phyloP scores from a whole-genome alignment of 2,113 vertebrate genomes.

The Coreoperca whiteheadi region DNA sequence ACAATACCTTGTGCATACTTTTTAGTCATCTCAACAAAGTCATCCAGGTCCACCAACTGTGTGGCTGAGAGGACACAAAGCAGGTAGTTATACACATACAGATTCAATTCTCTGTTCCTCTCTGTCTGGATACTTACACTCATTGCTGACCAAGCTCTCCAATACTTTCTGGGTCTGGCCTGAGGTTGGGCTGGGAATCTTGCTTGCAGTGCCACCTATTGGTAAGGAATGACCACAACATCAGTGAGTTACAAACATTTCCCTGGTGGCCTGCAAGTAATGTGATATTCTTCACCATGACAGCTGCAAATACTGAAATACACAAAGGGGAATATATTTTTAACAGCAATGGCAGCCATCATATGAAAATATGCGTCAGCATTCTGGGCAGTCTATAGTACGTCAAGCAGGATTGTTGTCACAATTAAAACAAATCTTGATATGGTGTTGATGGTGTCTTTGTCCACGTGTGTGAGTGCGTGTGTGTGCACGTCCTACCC shows the following conservation, averaged over 20 bases:
- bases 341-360: background rate
- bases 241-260: constrained; percentile 26
- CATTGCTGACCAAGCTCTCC: constrained; percentile 90
- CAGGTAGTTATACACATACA: background rate
- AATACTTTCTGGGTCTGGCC: constrained; percentile 91
- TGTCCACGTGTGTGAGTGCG: background rate
- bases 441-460: constrained; percentile 4
- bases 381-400: background rate
- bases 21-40: constrained; percentile 97
- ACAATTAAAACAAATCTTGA: background rate
- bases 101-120: background rate
- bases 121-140: constrained; percentile 85
- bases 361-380: background rate
- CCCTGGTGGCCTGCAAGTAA: constrained; percentile 28
- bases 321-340: constrained; percentile 36
- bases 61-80: constrained; percentile 80
- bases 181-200: constrained; percentile 83
- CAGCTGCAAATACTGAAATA: constrained; percentile 61
- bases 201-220: constrained; percentile 84
- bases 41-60: constrained; percentile 90
- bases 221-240: constrained; percentile 46
- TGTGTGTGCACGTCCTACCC: constrained; percentile 80
- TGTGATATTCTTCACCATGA: constrained; percentile 45
- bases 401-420: background rate
- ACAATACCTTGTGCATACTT: constrained; percentile 92